Evolutionary conservation across 2,797 vertebrate genomes (phyloP), one percentile per base, ranked within the genome.

Genomic region (Centropyge bicolor): DNA sequence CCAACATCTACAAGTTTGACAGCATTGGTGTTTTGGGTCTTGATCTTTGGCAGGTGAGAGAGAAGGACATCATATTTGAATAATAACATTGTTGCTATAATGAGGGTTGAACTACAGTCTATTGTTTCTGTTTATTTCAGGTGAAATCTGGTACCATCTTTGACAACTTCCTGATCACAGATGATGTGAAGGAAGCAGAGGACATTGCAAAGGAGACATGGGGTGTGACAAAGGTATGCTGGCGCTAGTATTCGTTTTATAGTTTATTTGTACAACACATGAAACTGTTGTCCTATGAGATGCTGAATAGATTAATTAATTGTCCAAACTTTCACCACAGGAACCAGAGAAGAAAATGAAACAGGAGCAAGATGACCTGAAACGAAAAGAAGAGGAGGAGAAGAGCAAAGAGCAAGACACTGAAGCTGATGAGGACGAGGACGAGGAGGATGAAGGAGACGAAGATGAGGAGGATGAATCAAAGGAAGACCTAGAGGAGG

Each of bases 121-220:
- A 48, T 52, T 72, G 2, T 60, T 27, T 8, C 6, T 24, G 1
- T 61, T 76, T 17, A 56, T 78, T 2, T 59, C 82, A 97, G 95
- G 95, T 97, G 74, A 97, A 96, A 86, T 97, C 95, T 35, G 96
- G 96, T n/a, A 96, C 95, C 76, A 96, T 97, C 86, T 97, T 96
- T 71, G 96, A 96, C 79, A 96, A 97, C 93, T 97, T 97, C 89
- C 72, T 96, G 40, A 96, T 97, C 85, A 87, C 89, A 16, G 95
- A 95, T 36, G 94, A 97, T 12, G 94, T 95, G 72, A 94, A 95
- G 54, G 95, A 95, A 88, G 96, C 96, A 1, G 95, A 97, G 80
- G 94, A 96, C 13, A 81, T 95, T 79, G 96, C 87, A 70, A 95
- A 94, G n/a, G 93, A 96, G 85, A 96, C 92, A 0, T 96, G 94